Evolutionary conservation across 2,113 vertebrate genomes (phyloP), one percentile per base, ranked within the genome.

Genomic region (Odontesthes bonariensis): DNA sequence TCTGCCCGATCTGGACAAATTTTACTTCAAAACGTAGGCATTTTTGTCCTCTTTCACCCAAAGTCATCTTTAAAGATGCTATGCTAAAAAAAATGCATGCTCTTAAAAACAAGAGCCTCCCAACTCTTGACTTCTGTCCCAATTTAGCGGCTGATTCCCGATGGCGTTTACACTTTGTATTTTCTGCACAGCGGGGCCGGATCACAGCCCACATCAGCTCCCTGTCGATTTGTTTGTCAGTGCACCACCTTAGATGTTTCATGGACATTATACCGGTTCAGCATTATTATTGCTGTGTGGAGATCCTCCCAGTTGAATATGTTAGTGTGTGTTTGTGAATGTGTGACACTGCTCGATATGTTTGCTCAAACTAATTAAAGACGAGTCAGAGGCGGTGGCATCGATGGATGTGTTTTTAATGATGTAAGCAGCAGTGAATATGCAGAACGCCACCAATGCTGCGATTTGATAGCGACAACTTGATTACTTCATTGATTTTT

Each of bases 291-390:
- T 9, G 13, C 47, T 67, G 65, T 19, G 52, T 52, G 55, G 59
- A 70, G 73, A 64, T 61, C 22, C 69, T 61, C 40, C 23, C 27
- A n/a, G 12, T 72, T 62, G 35, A 58, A 49, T 54, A 61, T 51
- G 58, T 62, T 69, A 60, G 44, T n/a, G 49, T 54, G 60, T 74
- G 49, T 38, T 54, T 63, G 56, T 42, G 65, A 47, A 73, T 35
- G 69, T 22, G 62, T 42, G 83, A 23, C 11, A 23, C 68, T 32
- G 84, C 88, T 97, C 96, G 85, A 98, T 97, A 96, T 93, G 84
- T 93, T 96, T 93, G 92, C 91, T 92, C 92, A 96, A 95, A 95
- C 94, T 95, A 97, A 98, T 98, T 98, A 98, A 96, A 92, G 87
- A 84, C 20, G 46, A 84, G 92, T 93, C 91, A 71, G 90, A 72